These are phyloP conservation scores for Hemithea aestivaria DNA, from an alignment of 2,888 invertebrate species.

Conservation along the genomic window DNA sequence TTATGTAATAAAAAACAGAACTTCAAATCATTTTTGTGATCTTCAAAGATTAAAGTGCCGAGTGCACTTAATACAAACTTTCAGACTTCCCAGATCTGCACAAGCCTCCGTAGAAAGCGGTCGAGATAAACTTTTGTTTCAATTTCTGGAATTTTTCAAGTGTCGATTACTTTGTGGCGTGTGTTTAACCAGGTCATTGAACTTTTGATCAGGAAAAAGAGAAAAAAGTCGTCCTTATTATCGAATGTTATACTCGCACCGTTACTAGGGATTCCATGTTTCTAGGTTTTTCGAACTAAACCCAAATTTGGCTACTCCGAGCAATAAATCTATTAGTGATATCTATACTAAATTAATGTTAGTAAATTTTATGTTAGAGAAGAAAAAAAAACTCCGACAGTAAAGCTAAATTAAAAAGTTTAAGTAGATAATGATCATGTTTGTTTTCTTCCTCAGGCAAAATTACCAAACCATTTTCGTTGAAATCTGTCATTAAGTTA, in stretches of 20 bases:
- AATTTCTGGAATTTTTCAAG: conserved; percentile 18
- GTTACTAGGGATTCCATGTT: conserved; percentile 13
- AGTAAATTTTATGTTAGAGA: too few species aligned
- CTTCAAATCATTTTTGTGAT: conserved; percentile 12
- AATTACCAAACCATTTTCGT: too few species aligned
- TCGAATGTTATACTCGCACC: conserved; percentile 53
- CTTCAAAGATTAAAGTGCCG: conserved; percentile 22
- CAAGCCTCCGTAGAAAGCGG: conserved; percentile 25
- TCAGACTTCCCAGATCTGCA: conserved; percentile 19
- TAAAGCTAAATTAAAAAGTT: too few species aligned
- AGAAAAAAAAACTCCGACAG: too few species aligned
- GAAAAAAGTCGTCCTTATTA: conserved; percentile 50
- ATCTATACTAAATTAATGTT: too few species aligned
- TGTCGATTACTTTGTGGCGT: conserved; percentile 11
- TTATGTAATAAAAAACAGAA: too few species aligned
- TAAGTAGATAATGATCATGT: too few species aligned
- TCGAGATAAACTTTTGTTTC: conserved; percentile 27
- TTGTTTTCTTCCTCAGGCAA: too few species aligned
- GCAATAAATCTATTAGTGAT: too few species aligned
- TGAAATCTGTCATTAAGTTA: too few species aligned
- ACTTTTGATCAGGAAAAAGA: conserved; percentile 40
- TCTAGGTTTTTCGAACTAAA: too few species aligned
- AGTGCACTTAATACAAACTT: conserved; percentile 18
- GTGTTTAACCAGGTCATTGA: conserved; percentile 41
- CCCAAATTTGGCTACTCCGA: too few species aligned